Base-by-base conservation (phyloP, 2,113 vertebrate species). In the Eleginops maclovinus region DNA sequence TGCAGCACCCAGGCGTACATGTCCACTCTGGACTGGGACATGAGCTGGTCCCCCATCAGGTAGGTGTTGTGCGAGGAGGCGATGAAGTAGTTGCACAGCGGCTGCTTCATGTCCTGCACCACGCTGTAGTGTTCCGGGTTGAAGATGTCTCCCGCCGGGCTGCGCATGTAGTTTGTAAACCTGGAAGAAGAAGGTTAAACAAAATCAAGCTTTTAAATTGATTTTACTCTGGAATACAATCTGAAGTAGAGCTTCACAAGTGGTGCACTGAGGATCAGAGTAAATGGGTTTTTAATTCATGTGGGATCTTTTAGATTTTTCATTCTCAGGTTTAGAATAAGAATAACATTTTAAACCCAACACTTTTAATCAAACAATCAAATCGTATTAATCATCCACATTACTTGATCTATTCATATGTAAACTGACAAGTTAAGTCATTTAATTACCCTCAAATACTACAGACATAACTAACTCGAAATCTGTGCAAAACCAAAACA, bases 1-100 rank as follows among this genome's bases (percentile, higher is more conserved):
- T 98, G 98, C 69, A 99, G 93, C 66, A 99, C 98, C 64, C 98
- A 96, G 0, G 97, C 96, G 0, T 99, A 99, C 98, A 99, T 99
- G 84, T 99, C 97, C 0, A 94, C 96, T 21, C 97, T 95, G 24
- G 98, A 99, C 87, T 98, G 96, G 0, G 98, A 99, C 1, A 99
- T 94, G 31, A 99, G 96, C 81, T 99, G 98, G 93, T 99, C 98
- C 50, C 98, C 98, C 0, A 97, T 98, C 94, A 99, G 94, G 92
- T 99, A 99, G 0, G 98, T 99, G 78, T 99, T 99, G 84, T 99
- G 98, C 8, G 97, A 99, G 0, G 98, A 99, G 17, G 98, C 96
- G 3, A 99, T 96, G 71, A 96, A 99, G 92, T 99, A 99, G 92
- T 97, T 97, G 82, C 95, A 96, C 17, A 99, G 95, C 0, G 98